A percentile compares a stretch with the other conserved stretches of the same genome.
phyloP scores from a whole-genome alignment of 2,797 vertebrate genomes.

The Silurus aristotelis region DNA sequence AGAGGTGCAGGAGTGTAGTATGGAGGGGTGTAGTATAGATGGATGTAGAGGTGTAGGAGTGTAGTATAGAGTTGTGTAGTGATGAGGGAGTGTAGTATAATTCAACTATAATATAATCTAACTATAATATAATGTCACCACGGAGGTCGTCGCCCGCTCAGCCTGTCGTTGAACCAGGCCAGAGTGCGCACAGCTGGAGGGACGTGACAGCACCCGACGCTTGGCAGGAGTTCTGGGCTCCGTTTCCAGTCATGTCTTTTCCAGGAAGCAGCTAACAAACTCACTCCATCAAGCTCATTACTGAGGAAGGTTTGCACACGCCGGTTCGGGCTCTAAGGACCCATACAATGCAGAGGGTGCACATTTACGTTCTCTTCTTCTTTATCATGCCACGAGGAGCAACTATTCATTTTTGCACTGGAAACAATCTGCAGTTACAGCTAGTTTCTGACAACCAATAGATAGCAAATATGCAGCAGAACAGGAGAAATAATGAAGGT shows the following conservation, averaged over 20 bases:
- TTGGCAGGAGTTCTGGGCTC: slow-evolving; percentile 71
- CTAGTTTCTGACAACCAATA: background rate
- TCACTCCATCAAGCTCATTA: slow-evolving; percentile 81
- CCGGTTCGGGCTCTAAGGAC: background rate
- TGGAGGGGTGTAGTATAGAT: background rate
- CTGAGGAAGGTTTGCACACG: slow-evolving; percentile 68
- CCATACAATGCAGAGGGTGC: background rate
- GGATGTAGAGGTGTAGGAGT: background rate
- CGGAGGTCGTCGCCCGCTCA: background rate
- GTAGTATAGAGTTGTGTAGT: background rate
- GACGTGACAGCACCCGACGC: slow-evolving; percentile 67
- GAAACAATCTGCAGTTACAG: slow-evolving; percentile 10
- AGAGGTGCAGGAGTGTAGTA: background rate
- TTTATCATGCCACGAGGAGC: background rate
- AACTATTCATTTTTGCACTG: background rate
- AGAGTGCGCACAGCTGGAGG: slow-evolving; percentile 67
- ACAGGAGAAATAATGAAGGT: background rate
- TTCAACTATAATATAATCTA: no score
- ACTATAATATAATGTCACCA: background rate
- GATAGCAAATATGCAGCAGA: background rate
- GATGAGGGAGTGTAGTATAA: background rate
- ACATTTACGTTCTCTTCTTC: background rate
- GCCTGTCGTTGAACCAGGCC: background rate
- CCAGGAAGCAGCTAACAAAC: slow-evolving; percentile 79
- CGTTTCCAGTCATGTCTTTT: slow-evolving; percentile 77